Evolutionary conservation across 2,113 vertebrate genomes (phyloP).

Genomic region (Notarius quadriscutis): DNA sequence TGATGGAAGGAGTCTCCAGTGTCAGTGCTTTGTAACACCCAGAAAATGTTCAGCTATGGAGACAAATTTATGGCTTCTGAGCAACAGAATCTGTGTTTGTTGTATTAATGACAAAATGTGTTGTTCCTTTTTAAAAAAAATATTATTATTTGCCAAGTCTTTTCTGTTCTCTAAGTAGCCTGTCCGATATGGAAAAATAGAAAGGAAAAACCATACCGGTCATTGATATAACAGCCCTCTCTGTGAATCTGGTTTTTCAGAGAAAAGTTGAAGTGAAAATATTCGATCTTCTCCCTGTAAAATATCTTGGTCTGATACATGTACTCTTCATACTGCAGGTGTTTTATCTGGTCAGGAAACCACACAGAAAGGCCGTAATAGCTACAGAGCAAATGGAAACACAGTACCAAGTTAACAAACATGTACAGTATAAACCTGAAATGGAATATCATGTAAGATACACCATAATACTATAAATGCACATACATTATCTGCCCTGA

Average conservation of each 20-base stretch:
- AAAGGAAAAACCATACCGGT: constrained; percentile 74
- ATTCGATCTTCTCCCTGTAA: constrained; percentile 80
- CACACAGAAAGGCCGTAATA: constrained; percentile 95
- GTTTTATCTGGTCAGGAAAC: constrained; percentile 98
- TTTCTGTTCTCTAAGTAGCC: not conserved
- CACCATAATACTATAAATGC: not conserved
- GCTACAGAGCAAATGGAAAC: constrained; percentile 63
- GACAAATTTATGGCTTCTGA: not conserved
- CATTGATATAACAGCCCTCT: constrained; percentile 86
- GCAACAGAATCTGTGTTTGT: not conserved
- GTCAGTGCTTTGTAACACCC: not conserved
- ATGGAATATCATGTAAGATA: not conserved
- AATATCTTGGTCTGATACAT: constrained; percentile 84
- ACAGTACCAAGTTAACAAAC: not conserved
- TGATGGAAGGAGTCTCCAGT: constrained; percentile 4
- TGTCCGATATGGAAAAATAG: not conserved
- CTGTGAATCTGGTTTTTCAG: constrained; percentile 93
- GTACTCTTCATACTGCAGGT: constrained; percentile 90
- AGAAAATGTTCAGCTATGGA: not conserved
- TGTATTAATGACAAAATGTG: not conserved
- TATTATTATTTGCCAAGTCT: not conserved
- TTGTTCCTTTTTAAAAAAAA: not conserved
- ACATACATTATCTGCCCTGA: not conserved
- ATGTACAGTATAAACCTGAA: not conserved
- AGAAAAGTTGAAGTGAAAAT: constrained; percentile 94